Conservation (phyloP, 2,113 vertebrate species). For the Lota lota region DNA sequence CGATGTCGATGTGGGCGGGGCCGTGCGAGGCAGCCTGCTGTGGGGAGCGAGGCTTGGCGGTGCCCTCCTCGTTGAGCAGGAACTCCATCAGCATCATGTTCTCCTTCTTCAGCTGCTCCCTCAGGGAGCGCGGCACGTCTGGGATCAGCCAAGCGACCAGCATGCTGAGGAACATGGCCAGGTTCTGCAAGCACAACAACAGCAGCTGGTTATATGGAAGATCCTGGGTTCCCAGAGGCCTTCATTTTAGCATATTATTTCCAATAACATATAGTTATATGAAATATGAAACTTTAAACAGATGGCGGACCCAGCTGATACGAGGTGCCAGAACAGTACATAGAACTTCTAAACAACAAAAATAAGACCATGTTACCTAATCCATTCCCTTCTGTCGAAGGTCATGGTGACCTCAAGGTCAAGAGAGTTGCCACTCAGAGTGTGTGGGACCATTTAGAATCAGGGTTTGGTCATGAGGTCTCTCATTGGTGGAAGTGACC, state of each 20-base stretch:
- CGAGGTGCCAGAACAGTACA: too few relatives aligned
- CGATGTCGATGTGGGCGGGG: conserved; percentile 44
- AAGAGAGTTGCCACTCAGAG: neutral
- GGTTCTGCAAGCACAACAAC: conserved; percentile 74
- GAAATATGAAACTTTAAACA: too few relatives aligned
- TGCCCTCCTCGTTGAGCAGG: conserved; percentile 83
- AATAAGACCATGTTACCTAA: too few relatives aligned
- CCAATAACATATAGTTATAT: too few relatives aligned
- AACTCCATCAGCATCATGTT: conserved; percentile 88
- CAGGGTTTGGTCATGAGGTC: neutral
- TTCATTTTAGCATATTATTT: too few relatives aligned
- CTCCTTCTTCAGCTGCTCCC: conserved; percentile 91
- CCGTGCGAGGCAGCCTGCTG: conserved; percentile 5
- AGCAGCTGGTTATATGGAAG: too few relatives aligned
- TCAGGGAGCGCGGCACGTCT: conserved; percentile 90
- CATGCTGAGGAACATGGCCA: conserved; percentile 96
- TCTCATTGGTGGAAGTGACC: too few relatives aligned
- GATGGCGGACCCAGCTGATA: too few relatives aligned
- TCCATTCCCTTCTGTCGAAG: too few relatives aligned
- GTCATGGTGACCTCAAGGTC: too few relatives aligned
- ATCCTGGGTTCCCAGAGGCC: too few relatives aligned
- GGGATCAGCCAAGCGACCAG: conserved; percentile 96
- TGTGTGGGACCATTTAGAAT: neutral
- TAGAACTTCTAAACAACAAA: too few relatives aligned
- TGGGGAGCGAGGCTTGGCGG: conserved; percentile 30